phyloP scores from a whole-genome alignment of 2,113 vertebrate species.

The Candoia aspera region DNA sequence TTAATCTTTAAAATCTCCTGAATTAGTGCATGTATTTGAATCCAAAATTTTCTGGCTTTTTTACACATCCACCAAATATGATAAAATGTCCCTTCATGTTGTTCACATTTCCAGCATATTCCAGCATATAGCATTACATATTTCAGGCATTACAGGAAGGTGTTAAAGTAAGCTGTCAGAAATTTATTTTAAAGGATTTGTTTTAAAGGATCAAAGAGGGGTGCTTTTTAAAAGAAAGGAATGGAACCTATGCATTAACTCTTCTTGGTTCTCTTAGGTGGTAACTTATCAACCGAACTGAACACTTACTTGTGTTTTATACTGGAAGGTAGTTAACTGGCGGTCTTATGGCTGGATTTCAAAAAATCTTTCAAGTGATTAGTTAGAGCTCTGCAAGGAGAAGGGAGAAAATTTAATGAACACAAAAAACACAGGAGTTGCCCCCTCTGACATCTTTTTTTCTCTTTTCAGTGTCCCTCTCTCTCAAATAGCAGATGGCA shows the following conservation, averaged over 20 bases:
- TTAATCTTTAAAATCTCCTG: no score
- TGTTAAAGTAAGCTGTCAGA: constrained; percentile 57
- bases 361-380: no score
- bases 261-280: neutral
- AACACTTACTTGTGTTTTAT: neutral
- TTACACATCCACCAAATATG: no score
- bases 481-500: no score
- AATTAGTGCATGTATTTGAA: no score
- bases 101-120: no score
- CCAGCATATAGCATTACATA: no score
- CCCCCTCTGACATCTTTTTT: neutral
- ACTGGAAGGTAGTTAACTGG: no score
- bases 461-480: no score
- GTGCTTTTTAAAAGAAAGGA: constrained; percentile 48
- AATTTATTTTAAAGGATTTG: constrained; percentile 41
- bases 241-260: neutral
- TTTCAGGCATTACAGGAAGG: constrained; percentile 42
- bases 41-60: no score
- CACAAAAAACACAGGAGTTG: neutral
- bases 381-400: neutral
- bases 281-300: neutral
- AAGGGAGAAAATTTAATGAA: neutral
- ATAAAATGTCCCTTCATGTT: no score
- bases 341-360: no score
- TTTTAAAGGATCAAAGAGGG: constrained; percentile 58